These are phyloP conservation scores for Prunella fulvescens DNA, from an alignment of 2,113 vertebrate genomes.

Conservation along the genomic window DNA sequence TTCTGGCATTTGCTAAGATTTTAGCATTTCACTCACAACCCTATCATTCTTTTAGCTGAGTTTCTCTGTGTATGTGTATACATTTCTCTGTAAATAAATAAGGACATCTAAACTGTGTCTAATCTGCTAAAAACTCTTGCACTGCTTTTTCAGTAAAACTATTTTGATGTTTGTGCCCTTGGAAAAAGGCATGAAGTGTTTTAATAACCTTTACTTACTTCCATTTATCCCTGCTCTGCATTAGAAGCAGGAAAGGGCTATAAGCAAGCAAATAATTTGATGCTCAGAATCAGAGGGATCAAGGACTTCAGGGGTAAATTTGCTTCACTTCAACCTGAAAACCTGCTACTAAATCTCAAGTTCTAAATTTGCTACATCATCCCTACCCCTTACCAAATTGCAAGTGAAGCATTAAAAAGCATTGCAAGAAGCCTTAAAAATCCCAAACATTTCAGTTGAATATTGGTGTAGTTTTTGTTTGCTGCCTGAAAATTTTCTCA, in stretches of 20 bases:
- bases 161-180: background rate
- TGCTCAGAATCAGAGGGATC: background rate
- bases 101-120: background rate
- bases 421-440: background rate
- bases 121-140: background rate
- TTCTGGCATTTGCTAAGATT: constrained; percentile 43
- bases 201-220: background rate
- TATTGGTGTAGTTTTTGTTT: background rate
- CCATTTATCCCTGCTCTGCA: background rate
- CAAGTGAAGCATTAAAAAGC: background rate
- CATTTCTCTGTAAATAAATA: background rate
- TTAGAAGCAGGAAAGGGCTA: background rate
- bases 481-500: background rate
- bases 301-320: background rate
- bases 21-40: background rate
- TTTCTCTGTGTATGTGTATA: background rate
- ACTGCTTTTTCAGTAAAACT: background rate
- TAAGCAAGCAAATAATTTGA: background rate
- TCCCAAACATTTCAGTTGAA: background rate
- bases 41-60: background rate
- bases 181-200: background rate
- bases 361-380: background rate
- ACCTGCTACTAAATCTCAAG: background rate
- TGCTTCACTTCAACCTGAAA: background rate
- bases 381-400: background rate